These are phyloP conservation scores for Cyphomyrus discorhynchus DNA, from an alignment of 2,113 vertebrate genomes.

Conservation along the genomic window DNA sequence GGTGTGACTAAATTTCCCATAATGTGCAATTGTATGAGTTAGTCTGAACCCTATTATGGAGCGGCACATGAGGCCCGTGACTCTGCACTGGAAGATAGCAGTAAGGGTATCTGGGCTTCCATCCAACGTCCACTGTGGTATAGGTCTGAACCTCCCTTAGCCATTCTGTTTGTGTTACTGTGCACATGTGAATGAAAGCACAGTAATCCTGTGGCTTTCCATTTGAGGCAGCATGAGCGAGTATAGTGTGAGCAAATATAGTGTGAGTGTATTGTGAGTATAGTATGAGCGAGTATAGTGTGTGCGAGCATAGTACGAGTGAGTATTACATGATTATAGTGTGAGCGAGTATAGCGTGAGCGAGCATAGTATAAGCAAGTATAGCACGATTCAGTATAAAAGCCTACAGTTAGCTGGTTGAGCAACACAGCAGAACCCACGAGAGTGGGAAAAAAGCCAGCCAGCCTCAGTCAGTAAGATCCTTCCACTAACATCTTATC, in stretches of 20 bases:
- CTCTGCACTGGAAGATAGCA: not conserved
- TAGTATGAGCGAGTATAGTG: not conserved
- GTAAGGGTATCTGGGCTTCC: not conserved
- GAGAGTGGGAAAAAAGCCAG: not conserved
- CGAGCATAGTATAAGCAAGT: not conserved
- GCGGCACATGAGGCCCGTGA: not conserved
- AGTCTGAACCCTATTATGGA: not conserved
- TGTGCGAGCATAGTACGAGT: not conserved
- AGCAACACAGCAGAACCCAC: not conserved
- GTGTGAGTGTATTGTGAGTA: not conserved
- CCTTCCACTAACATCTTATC: slow-evolving; percentile 4
- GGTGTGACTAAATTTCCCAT: not conserved
- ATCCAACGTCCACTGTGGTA: not conserved
- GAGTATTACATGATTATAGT: not conserved
- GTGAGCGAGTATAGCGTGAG: not conserved
- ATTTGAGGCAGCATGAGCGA: not conserved
- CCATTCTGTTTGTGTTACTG: not conserved
- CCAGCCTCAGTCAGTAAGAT: not conserved
- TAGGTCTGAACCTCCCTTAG: not conserved
- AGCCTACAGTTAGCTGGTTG: not conserved
- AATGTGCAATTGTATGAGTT: not conserved
- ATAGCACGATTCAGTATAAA: not conserved
- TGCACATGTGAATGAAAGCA: not conserved
- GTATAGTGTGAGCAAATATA: not conserved
- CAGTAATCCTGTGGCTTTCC: not conserved